Percentiles rank a stretch among this genome's conserved stretches.
Conservation (phyloP, 2,113 vertebrate genomes). For the Syrmaticus mikado region DNA sequence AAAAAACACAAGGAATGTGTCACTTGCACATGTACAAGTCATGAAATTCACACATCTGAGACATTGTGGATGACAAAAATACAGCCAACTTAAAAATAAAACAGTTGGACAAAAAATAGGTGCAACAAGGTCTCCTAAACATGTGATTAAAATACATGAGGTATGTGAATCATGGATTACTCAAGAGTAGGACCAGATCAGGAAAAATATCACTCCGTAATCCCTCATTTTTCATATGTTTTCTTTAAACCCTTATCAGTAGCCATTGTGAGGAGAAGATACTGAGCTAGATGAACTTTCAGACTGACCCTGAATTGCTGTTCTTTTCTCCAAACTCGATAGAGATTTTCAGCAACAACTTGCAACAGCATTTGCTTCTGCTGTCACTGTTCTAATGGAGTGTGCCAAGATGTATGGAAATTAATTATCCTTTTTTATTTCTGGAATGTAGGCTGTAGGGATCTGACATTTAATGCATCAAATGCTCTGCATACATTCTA, state of each 20-base stretch:
- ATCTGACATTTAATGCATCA: slow-evolving; percentile 74
- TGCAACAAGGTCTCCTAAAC: not conserved
- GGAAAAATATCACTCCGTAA: not conserved
- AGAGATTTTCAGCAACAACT: slow-evolving; percentile 32
- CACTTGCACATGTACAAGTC: slow-evolving; percentile 42
- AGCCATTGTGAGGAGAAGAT: not conserved
- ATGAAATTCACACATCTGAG: slow-evolving; percentile 50
- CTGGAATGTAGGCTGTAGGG: slow-evolving; percentile 62
- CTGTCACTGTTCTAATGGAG: slow-evolving; percentile 69
- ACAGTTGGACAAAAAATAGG: slow-evolving; percentile 33
- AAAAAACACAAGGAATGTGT: slow-evolving; percentile 24
- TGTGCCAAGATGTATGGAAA: slow-evolving; percentile 70
- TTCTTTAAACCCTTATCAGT: not conserved
- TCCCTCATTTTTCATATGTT: not conserved
- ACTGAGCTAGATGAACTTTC: not conserved
- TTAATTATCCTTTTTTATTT: slow-evolving; percentile 73
- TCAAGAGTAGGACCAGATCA: not conserved
- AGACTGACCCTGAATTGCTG: slow-evolving; percentile 3
- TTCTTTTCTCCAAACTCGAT: slow-evolving; percentile 41
- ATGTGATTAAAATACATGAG: not conserved
- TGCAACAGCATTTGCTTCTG: slow-evolving; percentile 64
- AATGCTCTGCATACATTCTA: slow-evolving; percentile 66
- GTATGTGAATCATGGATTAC: not conserved
- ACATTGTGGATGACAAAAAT: slow-evolving; percentile 20
- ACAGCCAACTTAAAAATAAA: slow-evolving; percentile 50